Conservation (phyloP, 1,140 invertebrate genomes). For the Philotrypesis tridentata region DNA sequence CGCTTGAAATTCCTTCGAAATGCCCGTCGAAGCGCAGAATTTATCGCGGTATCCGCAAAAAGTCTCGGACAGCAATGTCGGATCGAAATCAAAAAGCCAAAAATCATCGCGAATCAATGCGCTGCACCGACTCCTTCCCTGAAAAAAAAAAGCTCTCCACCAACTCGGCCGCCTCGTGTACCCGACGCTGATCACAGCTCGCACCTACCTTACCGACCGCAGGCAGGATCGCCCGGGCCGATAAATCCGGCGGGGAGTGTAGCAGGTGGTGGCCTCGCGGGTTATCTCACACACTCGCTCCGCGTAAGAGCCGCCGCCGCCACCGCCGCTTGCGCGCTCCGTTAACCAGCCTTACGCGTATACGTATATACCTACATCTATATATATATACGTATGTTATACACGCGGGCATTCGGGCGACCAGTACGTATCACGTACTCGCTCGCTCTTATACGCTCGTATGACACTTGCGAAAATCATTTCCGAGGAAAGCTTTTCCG, state of each 20-base stretch:
- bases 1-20: no score
- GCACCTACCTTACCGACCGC: conserved; percentile 39
- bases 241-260: neutral
- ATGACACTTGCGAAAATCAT: conserved; percentile 58
- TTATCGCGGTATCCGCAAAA: no score
- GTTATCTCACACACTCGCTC: neutral
- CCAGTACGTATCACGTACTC: neutral
- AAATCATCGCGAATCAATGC: neutral
- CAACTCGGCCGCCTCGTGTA: neutral
- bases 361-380: no score
- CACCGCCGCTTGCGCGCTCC: neutral
- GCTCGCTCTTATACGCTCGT: conserved; percentile 32
- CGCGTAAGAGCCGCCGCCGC: no score
- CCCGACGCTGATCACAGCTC: conserved; percentile 16
- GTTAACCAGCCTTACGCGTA: no score
- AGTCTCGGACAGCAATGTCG: no score
- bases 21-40: no score
- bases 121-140: no score
- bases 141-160: neutral
- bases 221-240: neutral
- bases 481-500: conserved; percentile 61
- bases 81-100: no score
- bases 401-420: no score
- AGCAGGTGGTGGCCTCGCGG: neutral
- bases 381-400: no score